phyloP scores from a whole-genome alignment of 2,113 vertebrate genomes.

The Enhydra lutris region DNA sequence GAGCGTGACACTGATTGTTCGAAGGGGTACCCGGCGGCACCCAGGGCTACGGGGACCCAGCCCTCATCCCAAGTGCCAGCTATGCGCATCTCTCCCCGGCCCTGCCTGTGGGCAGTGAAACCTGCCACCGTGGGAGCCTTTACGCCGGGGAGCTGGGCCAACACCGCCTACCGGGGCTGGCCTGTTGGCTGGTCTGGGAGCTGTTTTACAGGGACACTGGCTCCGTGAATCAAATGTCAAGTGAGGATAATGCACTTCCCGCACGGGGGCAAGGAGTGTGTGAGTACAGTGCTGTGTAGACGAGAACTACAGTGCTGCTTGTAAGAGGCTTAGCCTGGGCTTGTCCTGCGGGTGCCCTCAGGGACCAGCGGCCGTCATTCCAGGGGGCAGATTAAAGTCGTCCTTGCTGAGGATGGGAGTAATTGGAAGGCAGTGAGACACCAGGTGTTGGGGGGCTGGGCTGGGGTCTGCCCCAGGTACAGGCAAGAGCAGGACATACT shows the following conservation, averaged over 20 bases:
- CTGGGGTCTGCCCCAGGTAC: neutral
- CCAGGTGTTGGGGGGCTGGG: neutral
- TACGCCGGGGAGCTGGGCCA: neutral
- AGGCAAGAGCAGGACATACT: neutral
- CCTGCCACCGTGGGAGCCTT: accelerated
- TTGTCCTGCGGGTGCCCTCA: neutral
- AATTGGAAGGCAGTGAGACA: neutral
- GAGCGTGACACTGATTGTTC: accelerated
- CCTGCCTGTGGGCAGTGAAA: neutral
- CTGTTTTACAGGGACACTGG: neutral
- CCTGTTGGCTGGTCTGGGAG: neutral
- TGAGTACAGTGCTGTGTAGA: neutral
- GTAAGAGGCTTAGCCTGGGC: neutral
- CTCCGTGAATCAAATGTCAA: neutral
- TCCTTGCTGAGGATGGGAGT: neutral
- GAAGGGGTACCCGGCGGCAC: accelerated
- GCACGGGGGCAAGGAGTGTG: neutral
- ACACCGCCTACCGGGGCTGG: accelerated
- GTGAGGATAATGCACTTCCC: neutral
- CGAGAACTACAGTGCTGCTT: neutral
- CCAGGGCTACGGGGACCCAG: accelerated
- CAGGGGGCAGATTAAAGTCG: neutral
- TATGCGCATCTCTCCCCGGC: accelerated
- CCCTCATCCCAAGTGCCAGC: accelerated
- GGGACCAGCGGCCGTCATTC: neutral